A percentile compares a stretch with the other conserved stretches of the same genome.
These are phyloP conservation scores for Buathra laborator DNA, from an alignment of 2,888 invertebrate species.

Conservation along the genomic window DNA sequence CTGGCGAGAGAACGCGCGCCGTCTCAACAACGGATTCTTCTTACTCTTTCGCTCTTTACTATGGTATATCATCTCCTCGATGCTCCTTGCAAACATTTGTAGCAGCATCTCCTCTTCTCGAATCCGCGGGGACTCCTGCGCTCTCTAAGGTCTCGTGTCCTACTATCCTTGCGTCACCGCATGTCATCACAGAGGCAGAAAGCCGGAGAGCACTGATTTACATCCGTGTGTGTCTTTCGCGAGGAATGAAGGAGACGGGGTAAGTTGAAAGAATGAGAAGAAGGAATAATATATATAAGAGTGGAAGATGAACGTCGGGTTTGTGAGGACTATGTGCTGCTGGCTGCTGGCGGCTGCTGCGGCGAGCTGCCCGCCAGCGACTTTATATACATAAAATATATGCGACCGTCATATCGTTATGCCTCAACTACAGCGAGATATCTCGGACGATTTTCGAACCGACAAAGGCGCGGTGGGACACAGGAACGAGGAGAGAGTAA, in stretches of 20 bases:
- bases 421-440: slow-evolving; percentile 70
- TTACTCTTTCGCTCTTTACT: slow-evolving; percentile 38
- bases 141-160: slow-evolving; percentile 58
- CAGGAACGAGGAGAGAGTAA: slow-evolving; percentile 41
- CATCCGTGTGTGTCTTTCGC: slow-evolving; percentile 74
- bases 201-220: slow-evolving; percentile 78
- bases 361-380: slow-evolving; percentile 54
- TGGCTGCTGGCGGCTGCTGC: slow-evolving; percentile 47
- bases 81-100: neutral
- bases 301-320: slow-evolving; percentile 43
- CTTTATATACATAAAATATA: slow-evolving; percentile 81
- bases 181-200: slow-evolving; percentile 78
- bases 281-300: slow-evolving; percentile 42
- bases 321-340: slow-evolving; percentile 40
- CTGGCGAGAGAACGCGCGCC: slow-evolving; percentile 63
- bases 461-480: slow-evolving; percentile 73
- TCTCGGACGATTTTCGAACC: slow-evolving; percentile 67
- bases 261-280: slow-evolving; percentile 63
- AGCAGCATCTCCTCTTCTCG: slow-evolving; percentile 12
- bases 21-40: slow-evolving; percentile 36
- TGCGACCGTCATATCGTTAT: slow-evolving; percentile 82
- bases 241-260: slow-evolving; percentile 43
- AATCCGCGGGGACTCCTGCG: slow-evolving; percentile 16
- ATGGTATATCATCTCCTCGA: neutral
- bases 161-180: slow-evolving; percentile 80